A percentile compares a stretch with the other conserved stretches of the same genome.
Conservation (phyloP, 2,797 vertebrate species). For the Uromys caudimaculatus region DNA sequence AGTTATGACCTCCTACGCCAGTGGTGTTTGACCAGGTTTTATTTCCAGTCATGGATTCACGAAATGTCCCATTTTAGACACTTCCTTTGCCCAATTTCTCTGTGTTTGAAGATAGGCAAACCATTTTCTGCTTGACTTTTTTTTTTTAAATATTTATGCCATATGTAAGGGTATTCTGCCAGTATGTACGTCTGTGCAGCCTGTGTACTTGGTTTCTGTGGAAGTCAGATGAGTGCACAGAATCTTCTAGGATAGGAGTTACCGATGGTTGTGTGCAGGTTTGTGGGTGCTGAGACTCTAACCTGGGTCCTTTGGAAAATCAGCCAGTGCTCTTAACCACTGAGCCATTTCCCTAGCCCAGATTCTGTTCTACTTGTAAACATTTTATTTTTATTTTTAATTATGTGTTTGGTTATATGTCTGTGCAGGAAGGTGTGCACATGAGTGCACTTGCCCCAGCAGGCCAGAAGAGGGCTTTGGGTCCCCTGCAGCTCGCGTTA, state of each 20-base stretch:
- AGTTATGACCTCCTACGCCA: not conserved
- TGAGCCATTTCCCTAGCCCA: not conserved
- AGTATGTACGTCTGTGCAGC: not conserved
- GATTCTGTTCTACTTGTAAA: not conserved
- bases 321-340: not conserved
- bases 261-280: not conserved
- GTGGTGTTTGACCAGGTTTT: not conserved
- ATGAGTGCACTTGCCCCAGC: not conserved
- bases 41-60: not conserved
- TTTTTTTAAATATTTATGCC: too few relatives aligned
- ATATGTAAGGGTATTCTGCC: not conserved
- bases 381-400: not conserved
- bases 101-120: not conserved
- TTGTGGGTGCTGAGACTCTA: not conserved
- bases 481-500: not conserved
- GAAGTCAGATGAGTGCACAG: not conserved
- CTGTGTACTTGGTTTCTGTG: not conserved
- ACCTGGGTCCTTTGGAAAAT: not conserved
- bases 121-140: not conserved
- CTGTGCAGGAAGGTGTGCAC: not conserved
- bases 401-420: not conserved
- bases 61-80: not conserved
- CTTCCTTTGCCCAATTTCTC: not conserved
- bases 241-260: not conserved
- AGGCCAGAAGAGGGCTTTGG: not conserved